Evolutionary conservation across 2,797 vertebrate genomes (phyloP).

Genomic region (Pteropus rufus): DNA sequence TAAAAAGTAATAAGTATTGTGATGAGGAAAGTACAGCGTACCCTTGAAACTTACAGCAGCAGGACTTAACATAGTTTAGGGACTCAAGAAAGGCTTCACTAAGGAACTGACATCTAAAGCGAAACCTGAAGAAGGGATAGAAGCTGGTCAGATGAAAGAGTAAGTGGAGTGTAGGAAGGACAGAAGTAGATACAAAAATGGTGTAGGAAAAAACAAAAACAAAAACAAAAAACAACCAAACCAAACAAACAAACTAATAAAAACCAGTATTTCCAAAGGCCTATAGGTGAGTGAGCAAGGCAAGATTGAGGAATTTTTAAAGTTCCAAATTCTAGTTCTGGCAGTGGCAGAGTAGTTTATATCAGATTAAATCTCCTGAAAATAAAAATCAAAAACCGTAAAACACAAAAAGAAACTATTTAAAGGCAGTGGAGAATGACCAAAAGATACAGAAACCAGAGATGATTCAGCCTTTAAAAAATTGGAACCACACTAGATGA

Average conservation of each 20-base stretch:
- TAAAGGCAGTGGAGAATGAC: neutral
- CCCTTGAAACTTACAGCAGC: neutral
- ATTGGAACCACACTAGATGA: neutral
- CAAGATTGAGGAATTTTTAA: neutral
- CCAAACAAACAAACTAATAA: neutral
- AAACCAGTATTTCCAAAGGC: neutral
- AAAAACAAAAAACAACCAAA: neutral
- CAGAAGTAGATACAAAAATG: neutral
- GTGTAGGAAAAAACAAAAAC: neutral
- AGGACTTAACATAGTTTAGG: neutral
- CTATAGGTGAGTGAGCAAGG: neutral
- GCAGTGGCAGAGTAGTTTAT: neutral
- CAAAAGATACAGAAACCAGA: constrained; percentile 24
- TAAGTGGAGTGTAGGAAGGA: neutral
- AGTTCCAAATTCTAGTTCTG: constrained; percentile 2
- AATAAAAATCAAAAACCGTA: constrained; percentile 23
- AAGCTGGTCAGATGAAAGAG: constrained; percentile 13
- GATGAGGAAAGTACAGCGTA: neutral
- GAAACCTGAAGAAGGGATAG: constrained; percentile 23
- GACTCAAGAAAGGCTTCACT: constrained; percentile 15
- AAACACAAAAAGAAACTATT: neutral
- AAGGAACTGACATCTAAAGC: constrained; percentile 6
- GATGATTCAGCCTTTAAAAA: neutral
- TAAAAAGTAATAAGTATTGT: neutral
- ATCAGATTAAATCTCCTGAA: neutral